phyloP scores from a whole-genome alignment of 2,888 invertebrate species.

The Zygaena filipendulae region DNA sequence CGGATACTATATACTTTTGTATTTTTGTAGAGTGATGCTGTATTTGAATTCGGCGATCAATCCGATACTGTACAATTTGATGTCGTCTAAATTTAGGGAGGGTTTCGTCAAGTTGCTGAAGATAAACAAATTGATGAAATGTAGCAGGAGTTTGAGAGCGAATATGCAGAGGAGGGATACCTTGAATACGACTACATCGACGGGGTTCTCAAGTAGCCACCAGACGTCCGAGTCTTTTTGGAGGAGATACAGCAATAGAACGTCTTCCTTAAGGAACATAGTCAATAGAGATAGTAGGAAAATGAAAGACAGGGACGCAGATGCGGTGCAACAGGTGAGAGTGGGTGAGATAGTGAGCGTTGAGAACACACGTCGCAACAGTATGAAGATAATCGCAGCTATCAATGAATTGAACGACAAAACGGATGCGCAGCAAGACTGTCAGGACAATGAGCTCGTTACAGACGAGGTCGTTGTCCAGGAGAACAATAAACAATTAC shows the following conservation, averaged over 20 bases:
- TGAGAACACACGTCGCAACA: constrained; percentile 55
- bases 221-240: constrained; percentile 72
- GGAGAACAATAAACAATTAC: constrained; percentile 62
- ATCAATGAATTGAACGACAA: constrained; percentile 38
- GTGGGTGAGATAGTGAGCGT: constrained; percentile 55
- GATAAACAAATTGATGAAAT: constrained; percentile 54
- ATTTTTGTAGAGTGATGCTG: constrained; percentile 87
- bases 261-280: constrained; percentile 47
- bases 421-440: constrained; percentile 6
- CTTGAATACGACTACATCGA: constrained; percentile 73
- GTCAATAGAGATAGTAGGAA: constrained; percentile 47
- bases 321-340: constrained; percentile 41
- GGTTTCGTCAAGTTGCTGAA: constrained; percentile 77
- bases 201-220: constrained; percentile 68
- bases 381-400: constrained; percentile 56
- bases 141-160: constrained; percentile 47
- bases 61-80: constrained; percentile 90
- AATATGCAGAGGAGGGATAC: constrained; percentile 74
- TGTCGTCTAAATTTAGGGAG: constrained; percentile 91
- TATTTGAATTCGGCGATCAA: constrained; percentile 93
- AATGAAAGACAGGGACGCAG: constrained; percentile 31
- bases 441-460: not conserved
- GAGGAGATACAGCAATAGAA: constrained; percentile 69
- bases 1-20: constrained; percentile 83
- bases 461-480: constrained; percentile 24